Conservation (phyloP, 2,888 invertebrate species). For the Drosophila macrothrix region DNA sequence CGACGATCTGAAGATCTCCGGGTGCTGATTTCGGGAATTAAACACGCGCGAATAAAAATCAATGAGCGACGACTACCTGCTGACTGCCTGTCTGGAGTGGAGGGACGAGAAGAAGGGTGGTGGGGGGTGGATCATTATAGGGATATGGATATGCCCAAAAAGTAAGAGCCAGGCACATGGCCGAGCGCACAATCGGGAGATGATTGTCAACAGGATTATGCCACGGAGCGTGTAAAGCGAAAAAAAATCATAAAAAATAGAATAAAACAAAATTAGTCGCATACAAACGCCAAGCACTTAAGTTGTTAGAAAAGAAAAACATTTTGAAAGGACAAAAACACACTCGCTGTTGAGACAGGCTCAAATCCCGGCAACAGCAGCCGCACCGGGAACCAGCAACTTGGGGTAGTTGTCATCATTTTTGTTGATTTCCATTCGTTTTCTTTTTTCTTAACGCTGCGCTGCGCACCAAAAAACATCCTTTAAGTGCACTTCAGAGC, state of each 20-base stretch:
- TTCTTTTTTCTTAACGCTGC: conserved; percentile 45
- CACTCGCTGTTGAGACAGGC: conserved; percentile 50
- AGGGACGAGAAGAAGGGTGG: neutral
- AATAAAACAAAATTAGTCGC: conserved; percentile 70
- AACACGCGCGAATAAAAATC: conserved; percentile 80
- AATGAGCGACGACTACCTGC: conserved; percentile 65
- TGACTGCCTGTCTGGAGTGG: neutral
- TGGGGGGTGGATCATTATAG: conserved; percentile 28
- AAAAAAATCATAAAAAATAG: conserved; percentile 44
- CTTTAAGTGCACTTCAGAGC: conserved; percentile 80
- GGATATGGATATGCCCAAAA: conserved; percentile 34
- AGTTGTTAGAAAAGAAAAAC: conserved; percentile 80
- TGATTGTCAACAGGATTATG: conserved; percentile 69
- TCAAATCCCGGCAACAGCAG: conserved; percentile 10
- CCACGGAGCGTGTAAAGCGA: conserved; percentile 52
- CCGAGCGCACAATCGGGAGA: conserved; percentile 64
- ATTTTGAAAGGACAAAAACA: conserved; percentile 79
- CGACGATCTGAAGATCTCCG: conserved; percentile 69
- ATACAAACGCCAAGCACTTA: conserved; percentile 68
- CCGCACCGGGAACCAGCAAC: conserved; percentile 35
- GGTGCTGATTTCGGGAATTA: conserved; percentile 75
- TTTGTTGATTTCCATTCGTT: conserved; percentile 70
- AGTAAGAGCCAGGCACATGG: conserved; percentile 45
- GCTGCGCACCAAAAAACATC: conserved; percentile 61
- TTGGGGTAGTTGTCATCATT: conserved; percentile 78